Evolutionary conservation across 1,140 invertebrate species (phyloP).

Genomic region (Drosophila equinoxialis): DNA sequence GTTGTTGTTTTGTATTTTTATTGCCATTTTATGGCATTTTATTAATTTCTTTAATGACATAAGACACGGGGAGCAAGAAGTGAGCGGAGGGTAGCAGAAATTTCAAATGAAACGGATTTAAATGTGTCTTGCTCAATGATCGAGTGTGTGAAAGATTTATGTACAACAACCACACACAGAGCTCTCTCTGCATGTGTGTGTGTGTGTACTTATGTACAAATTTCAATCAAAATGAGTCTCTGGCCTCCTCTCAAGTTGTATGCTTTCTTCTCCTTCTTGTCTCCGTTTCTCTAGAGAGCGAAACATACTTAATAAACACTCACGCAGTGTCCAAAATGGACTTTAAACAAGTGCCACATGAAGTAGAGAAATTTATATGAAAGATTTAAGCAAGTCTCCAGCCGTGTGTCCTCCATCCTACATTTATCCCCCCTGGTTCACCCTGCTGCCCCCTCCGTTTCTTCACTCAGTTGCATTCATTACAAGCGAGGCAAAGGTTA

Average conservation of each 20-base stretch:
- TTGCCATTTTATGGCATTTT: constrained; percentile 75
- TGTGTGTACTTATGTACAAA: neutral
- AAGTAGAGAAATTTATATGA: constrained; percentile 75
- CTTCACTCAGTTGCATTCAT: constrained; percentile 72
- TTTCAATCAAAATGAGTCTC: neutral
- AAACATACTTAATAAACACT: constrained; percentile 75
- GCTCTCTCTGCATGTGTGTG: no score
- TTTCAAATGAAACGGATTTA: constrained; percentile 46
- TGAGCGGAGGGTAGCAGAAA: neutral
- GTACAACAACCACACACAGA: neutral
- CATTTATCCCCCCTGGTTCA: constrained; percentile 14
- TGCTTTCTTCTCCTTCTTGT: constrained; percentile 23
- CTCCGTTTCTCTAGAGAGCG: constrained; percentile 45
- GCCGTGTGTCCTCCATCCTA: constrained; percentile 18
- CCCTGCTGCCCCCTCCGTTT: constrained; percentile 12
- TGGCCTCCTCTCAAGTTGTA: constrained; percentile 9
- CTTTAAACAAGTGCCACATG: constrained; percentile 79
- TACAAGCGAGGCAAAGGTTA: constrained; percentile 80
- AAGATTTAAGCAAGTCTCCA: constrained; percentile 77
- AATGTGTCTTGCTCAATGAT: constrained; percentile 29
- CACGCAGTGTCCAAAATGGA: constrained; percentile 77
- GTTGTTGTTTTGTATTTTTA: constrained; percentile 56
- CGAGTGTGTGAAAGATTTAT: constrained; percentile 24
- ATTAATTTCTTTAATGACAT: constrained; percentile 65
- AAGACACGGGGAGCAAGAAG: constrained; percentile 3